Evolutionary conservation across 1,140 invertebrate genomes (phyloP).

Genomic region (Helicoverpa armigera): DNA sequence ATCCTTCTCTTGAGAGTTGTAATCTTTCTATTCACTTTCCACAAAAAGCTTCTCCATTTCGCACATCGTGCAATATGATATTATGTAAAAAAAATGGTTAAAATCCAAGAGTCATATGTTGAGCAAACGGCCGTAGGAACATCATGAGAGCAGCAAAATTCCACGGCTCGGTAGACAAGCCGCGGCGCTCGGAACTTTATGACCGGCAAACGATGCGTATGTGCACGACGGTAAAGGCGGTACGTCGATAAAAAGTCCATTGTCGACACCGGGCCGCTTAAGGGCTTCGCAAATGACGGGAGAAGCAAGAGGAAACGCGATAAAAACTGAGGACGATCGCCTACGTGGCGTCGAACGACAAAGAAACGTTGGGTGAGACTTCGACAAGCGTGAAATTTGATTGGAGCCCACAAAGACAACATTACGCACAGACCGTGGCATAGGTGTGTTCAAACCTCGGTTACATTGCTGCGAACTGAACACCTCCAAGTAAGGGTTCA

Average conservation of each 20-base stretch:
- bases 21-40: slow-evolving; percentile 9
- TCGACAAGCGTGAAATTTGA: slow-evolving; percentile 71
- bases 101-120: slow-evolving; percentile 41
- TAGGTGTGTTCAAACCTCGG: slow-evolving; percentile 40
- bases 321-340: slow-evolving; percentile 69
- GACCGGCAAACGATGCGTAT: slow-evolving; percentile 70
- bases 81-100: slow-evolving; percentile 46
- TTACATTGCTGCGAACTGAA: neutral
- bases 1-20: neutral
- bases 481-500: neutral
- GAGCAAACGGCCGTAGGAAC: slow-evolving; percentile 46
- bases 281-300: slow-evolving; percentile 72
- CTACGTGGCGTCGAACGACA: slow-evolving; percentile 54
- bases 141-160: slow-evolving; percentile 60
- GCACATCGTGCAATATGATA: slow-evolving; percentile 13
- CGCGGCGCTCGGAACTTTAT: slow-evolving; percentile 62
- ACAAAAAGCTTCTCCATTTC: slow-evolving; percentile 22
- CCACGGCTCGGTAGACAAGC: slow-evolving; percentile 59
- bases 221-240: slow-evolving; percentile 66
- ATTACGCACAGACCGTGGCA: slow-evolving; percentile 27
- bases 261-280: slow-evolving; percentile 68
- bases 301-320: slow-evolving; percentile 66
- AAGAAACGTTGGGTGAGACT: slow-evolving; percentile 60
- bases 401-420: slow-evolving; percentile 54
- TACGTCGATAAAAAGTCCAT: slow-evolving; percentile 76